These are phyloP conservation scores for Micrasema minimum DNA, from an alignment of 1,140 invertebrate genomes.

Conservation along the genomic window DNA sequence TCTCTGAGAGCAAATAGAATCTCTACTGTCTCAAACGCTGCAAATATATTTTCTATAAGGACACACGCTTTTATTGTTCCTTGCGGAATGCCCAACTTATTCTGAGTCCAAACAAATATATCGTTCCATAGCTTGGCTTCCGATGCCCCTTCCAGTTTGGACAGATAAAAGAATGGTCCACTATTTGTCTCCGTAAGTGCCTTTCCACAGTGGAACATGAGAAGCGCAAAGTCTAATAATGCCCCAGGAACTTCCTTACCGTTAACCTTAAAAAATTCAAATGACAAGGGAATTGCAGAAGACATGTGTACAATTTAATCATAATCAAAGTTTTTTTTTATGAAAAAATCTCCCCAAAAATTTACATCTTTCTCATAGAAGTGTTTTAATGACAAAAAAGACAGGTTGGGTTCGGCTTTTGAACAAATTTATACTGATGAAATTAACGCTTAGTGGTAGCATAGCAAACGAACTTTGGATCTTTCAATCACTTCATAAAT, in stretches of 20 bases:
- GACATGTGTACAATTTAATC: no score
- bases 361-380: no score
- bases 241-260: constrained; percentile 74
- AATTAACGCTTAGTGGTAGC: no score
- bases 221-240: constrained; percentile 75
- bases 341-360: no score
- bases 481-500: no score
- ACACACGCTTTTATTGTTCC: constrained; percentile 79
- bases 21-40: constrained; percentile 76
- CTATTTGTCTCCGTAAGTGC: constrained; percentile 65
- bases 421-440: no score
- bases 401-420: no score
- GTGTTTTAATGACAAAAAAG: no score
- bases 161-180: constrained; percentile 76
- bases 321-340: no score
- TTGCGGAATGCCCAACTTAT: constrained; percentile 66
- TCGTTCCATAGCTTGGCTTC: constrained; percentile 78
- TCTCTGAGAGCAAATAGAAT: constrained; percentile 75
- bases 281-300: no score
- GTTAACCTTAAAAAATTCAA: constrained; percentile 63
- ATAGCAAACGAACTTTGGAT: no score
- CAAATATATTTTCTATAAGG: constrained; percentile 78
- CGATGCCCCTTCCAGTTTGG: constrained; percentile 73
- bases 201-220: constrained; percentile 74
- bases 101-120: constrained; percentile 77